Evolutionary conservation across 2,113 vertebrate species (phyloP).

Genomic region (Nothocercus nigrocapillus): DNA sequence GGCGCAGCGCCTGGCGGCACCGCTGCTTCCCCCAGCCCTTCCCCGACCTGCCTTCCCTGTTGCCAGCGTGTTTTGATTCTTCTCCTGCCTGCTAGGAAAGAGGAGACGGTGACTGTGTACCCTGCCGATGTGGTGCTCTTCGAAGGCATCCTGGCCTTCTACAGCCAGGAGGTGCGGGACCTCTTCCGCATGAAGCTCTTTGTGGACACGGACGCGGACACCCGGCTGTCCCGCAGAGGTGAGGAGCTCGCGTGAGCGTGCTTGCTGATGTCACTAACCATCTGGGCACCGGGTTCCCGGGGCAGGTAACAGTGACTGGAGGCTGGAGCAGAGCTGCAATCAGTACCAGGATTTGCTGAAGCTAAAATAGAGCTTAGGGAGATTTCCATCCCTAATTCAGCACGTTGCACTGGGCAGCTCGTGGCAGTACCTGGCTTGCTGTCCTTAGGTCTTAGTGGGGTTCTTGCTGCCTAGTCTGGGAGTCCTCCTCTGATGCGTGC

Average conservation of each 20-base stretch:
- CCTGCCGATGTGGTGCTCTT: conserved; percentile 96
- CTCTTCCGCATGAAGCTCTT: conserved; percentile 99
- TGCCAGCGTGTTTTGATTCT: neutral
- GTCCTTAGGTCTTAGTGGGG: neutral
- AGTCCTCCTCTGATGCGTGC: neutral
- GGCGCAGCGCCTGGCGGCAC: conserved; percentile 9
- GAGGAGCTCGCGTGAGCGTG: neutral
- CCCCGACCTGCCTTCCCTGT: neutral
- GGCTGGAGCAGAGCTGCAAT: neutral
- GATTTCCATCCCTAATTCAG: neutral
- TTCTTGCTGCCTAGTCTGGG: conserved; percentile 7
- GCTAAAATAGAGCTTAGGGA: neutral
- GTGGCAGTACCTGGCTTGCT: neutral
- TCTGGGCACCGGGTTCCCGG: neutral
- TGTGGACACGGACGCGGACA: conserved; percentile 95
- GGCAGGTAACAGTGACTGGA: neutral
- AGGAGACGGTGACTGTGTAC: conserved; percentile 92
- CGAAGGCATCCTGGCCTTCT: conserved; percentile 97
- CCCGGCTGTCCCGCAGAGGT: conserved; percentile 96
- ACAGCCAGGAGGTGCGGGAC: conserved; percentile 94
- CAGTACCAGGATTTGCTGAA: neutral
- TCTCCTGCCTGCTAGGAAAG: conserved; percentile 82
- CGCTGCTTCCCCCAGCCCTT: neutral
- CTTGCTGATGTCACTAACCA: neutral
- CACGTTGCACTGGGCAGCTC: neutral